These are phyloP conservation scores for Hymenopus coronatus DNA, from an alignment of 2,888 invertebrate species.

Conservation along the genomic window DNA sequence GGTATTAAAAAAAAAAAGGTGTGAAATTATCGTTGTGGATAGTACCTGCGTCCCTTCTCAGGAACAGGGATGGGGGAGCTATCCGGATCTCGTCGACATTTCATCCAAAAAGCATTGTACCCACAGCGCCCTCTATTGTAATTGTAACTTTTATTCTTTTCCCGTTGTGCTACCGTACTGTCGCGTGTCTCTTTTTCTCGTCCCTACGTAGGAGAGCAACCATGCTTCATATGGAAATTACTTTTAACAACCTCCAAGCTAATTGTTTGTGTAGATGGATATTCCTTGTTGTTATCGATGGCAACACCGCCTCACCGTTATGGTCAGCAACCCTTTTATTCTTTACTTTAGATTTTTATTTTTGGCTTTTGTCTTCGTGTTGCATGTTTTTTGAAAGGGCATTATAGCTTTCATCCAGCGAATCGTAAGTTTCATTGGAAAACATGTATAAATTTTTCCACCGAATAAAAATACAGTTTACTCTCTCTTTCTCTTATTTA, in stretches of 20 bases:
- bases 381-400: neutral
- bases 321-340: neutral
- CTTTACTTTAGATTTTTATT: neutral
- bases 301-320: neutral
- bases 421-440: neutral
- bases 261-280: neutral
- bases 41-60: conserved; percentile 3
- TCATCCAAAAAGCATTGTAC: conserved; percentile 14
- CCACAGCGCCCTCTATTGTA: conserved; percentile 5
- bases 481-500: too few relatives aligned
- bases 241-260: neutral
- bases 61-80: neutral
- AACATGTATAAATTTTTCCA: too few relatives aligned
- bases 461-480: too few relatives aligned
- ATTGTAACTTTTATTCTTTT: conserved; percentile 4
- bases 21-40: conserved; percentile 18
- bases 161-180: neutral
- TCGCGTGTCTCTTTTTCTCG: neutral
- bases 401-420: neutral
- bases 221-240: conserved; percentile 18
- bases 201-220: neutral
- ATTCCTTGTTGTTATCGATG: neutral
- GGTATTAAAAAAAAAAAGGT: conserved; percentile 9
- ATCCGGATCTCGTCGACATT: conserved; percentile 3
- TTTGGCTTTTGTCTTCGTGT: neutral